Evolutionary conservation across 2,797 vertebrate genomes (phyloP), one percentile per base, ranked within the genome.

Genomic region (Melanogrammus aeglefinus): DNA sequence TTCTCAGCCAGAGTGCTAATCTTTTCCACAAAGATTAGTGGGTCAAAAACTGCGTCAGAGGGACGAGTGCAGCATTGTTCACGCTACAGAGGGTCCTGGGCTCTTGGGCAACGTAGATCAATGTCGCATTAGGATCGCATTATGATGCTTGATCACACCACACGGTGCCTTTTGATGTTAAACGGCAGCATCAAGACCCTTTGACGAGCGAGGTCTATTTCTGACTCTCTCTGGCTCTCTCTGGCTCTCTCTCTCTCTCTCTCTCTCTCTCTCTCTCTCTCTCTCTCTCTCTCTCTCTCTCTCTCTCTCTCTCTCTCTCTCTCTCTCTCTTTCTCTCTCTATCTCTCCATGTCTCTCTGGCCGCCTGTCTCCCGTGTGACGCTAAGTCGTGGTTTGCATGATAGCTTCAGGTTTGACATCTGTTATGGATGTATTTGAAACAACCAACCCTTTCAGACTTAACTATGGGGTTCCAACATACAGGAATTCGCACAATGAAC

Each of bases 371-470:
- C 4, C 10, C 35, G 21, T 21, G 39, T 16, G 72, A 21, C 12
- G 9, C 33, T 33, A 31, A 72, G 16, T 31, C 33, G 27, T 72
- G 2, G 33, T 18, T 35, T 73, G 29, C 18, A 18, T 36, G 33
- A 31, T 73, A 6, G 72, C 72, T 73, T 14, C 72, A 13, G 77
- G 51, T 80, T 72, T 82, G 81, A 83, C 72, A 80, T 82, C 78
- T 74, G 69, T 76, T 80, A 18, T 24, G 47, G 57, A 74, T 13
- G 39, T 69, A 75, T 76, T 81, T 1, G 72, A 77, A 33, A 33
- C 5, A 70, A 7, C 77, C 51, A 70, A 18, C 72, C 39, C 83
- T 66, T 66, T 81, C 3, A 75, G 73, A 44, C 66, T 39, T 38
- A 76, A 78, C 39, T 69, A 74, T 12, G 29, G 74, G 31, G 73